Evolutionary conservation across 2,888 invertebrate species (phyloP), one percentile per base, ranked within the genome.

Genomic region (Idaea dimidiata): DNA sequence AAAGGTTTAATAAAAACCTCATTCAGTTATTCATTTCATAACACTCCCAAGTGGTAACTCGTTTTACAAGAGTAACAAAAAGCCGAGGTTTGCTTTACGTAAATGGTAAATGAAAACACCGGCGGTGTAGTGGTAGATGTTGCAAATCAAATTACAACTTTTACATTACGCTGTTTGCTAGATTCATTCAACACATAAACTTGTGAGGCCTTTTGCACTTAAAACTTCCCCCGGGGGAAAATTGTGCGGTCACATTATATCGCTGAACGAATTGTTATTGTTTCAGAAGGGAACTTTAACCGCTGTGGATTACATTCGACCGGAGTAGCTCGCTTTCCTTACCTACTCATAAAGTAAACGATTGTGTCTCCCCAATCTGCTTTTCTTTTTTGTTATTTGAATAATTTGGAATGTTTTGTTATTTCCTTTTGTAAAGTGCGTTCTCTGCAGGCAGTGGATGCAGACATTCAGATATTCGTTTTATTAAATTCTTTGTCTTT

Each of bases 81-180:
- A 79, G 78, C 77, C 74, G 72, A 58, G 24, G 58, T 62, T 61
- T 58, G 32, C 78, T 74, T 71, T 67, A 66, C 72, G 75, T 78
- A 80, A 60, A 55, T 58, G 75, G 76, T 78, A 81, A 83, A 83
- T 81, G 79, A 78, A 81, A 81, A 84, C 83, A 84, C 82, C 75
- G 73, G 78, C 71, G 67, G 76, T 75, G 8, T 80, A 81, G 81
- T 84, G 81, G 83, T 82, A 77, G 75, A 71, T 71, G 78, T 81
- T 80, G 82, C 86, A 87, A 87, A 87, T 86, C 84, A 87, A 87
- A 87, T 87, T 83, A 86, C 84, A 86, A 87, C 86, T 87, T 86
- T 83, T 82, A 82, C 86, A 86, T 86, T 85, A 85, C 81, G 77
- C 72, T 76, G 74, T 77, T 78, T 81, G 73, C 82, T 82, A 82